Evolutionary conservation across 2,797 vertebrate genomes (phyloP).

Genomic region (Mus spretus): DNA sequence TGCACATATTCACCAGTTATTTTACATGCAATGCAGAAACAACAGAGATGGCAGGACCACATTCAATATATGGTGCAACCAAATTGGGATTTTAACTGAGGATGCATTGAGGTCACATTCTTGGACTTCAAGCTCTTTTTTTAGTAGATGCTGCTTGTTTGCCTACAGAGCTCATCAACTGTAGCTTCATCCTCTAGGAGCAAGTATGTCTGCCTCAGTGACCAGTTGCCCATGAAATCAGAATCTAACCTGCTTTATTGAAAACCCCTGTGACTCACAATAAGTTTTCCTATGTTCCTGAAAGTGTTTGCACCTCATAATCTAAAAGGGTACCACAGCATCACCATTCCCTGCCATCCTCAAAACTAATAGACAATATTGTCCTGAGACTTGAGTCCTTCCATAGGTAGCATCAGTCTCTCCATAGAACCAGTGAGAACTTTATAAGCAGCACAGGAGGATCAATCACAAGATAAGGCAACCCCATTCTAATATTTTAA

Average conservation of each 20-base stretch:
- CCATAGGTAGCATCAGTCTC: constrained; percentile 83
- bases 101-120: not conserved
- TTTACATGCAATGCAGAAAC: not conserved
- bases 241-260: not conserved
- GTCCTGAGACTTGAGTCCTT: constrained; percentile 96
- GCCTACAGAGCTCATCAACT: not conserved
- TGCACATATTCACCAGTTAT: not conserved
- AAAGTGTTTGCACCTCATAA: constrained; percentile 96
- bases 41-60: not conserved
- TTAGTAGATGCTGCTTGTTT: not conserved
- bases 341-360: constrained; percentile 97
- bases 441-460: not conserved
- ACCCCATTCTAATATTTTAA: not conserved
- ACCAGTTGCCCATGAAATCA: not conserved
- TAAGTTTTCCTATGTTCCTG: constrained; percentile 93
- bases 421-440: not conserved
- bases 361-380: constrained; percentile 97
- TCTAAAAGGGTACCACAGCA: constrained; percentile 98
- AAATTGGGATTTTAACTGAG: not conserved
- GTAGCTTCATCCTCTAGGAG: not conserved
- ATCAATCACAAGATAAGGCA: not conserved
- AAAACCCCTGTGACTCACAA: not conserved
- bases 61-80: not conserved
- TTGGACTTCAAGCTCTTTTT: not conserved
- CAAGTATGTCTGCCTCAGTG: not conserved